These are phyloP conservation scores for Vidua chalybeata DNA, from an alignment of 2,113 vertebrate species.

Conservation along the genomic window DNA sequence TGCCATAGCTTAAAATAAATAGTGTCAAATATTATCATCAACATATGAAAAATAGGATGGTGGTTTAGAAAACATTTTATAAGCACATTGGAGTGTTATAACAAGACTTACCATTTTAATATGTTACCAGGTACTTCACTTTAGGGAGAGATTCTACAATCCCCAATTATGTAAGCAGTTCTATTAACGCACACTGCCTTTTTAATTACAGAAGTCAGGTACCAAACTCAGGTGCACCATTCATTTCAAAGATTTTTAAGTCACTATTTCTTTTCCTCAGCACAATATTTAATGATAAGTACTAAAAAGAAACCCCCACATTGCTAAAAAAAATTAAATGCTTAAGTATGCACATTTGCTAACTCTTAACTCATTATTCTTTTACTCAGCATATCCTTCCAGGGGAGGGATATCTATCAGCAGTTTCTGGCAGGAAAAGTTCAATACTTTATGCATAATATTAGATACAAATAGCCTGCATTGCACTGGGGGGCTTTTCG, in stretches of 20 bases:
- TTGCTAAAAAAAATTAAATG: background rate
- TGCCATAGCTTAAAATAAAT: constrained; percentile 71
- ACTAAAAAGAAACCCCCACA: background rate
- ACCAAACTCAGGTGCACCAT: background rate
- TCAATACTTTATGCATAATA: background rate
- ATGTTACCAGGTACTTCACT: background rate
- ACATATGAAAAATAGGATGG: background rate
- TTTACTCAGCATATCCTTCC: background rate
- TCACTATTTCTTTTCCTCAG: background rate
- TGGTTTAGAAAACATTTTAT: background rate
- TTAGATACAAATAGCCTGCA: background rate
- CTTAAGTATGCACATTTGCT: background rate
- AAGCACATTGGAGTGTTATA: background rate
- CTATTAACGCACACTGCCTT: background rate
- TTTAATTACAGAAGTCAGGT: background rate
- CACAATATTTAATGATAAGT: background rate
- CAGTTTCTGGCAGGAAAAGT: background rate
- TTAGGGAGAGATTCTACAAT: background rate
- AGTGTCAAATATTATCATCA: constrained; percentile 45
- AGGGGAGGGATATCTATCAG: background rate
- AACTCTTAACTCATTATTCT: background rate
- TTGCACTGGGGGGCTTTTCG: fast-evolving
- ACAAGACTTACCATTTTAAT: background rate
- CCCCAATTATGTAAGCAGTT: background rate
- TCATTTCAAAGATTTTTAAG: background rate